A percentile compares a stretch with the other conserved stretches of the same genome.
These are phyloP conservation scores for Leptogaster cylindrica DNA, from an alignment of 2,888 invertebrate genomes.

Conservation along the genomic window DNA sequence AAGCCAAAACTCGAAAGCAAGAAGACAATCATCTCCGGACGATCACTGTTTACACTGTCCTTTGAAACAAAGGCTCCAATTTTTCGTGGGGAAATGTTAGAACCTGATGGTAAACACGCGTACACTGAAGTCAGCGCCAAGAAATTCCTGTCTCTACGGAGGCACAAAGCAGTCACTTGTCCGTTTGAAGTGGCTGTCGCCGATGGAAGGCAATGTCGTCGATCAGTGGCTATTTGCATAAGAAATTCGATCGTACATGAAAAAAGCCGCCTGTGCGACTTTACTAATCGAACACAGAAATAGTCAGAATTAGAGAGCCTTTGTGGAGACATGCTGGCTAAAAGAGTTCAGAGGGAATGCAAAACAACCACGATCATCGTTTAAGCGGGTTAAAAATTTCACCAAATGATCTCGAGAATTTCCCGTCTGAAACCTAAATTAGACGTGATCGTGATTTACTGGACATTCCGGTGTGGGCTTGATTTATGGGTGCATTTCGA, in stretches of 20 bases:
- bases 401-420: slow-evolving; percentile 13
- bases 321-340: slow-evolving; percentile 13
- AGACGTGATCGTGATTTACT: slow-evolving; percentile 37
- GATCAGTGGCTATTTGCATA: slow-evolving; percentile 38
- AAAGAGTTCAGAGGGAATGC: neutral
- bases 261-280: neutral
- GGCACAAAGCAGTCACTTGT: slow-evolving; percentile 36
- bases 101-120: neutral
- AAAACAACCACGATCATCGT: neutral
- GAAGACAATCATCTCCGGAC: neutral
- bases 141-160: slow-evolving; percentile 2
- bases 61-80: slow-evolving; percentile 16
- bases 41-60: neutral
- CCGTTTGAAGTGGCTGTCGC: slow-evolving; percentile 7
- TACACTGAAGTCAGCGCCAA: neutral
- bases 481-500: slow-evolving; percentile 32
- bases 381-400: neutral
- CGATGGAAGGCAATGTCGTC: neutral
- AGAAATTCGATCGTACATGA: slow-evolving; percentile 33
- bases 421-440: slow-evolving; percentile 23
- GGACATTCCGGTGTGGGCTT: slow-evolving; percentile 20
- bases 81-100: neutral
- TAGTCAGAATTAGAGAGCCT: neutral
- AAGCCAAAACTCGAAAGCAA: too few relatives aligned
- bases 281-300: slow-evolving; percentile 29